These are phyloP conservation scores for Corbicula japonica DNA, from an alignment of 2,888 invertebrate genomes.

Conservation along the genomic window DNA sequence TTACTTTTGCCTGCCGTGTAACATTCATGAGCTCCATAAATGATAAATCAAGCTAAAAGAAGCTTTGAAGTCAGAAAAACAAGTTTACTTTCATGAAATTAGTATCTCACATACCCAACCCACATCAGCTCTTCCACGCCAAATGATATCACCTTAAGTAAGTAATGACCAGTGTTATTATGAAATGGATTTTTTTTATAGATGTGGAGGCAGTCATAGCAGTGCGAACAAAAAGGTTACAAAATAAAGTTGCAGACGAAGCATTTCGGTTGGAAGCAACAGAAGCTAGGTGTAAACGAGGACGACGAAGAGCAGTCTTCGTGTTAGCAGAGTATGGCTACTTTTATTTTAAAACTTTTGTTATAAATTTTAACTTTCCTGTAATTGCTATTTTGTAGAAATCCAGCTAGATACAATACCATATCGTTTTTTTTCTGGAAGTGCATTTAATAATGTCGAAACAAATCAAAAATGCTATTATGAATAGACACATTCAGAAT, in stretches of 20 bases:
- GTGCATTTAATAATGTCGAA: not conserved
- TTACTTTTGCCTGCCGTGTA: no score
- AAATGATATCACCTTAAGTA: no score
- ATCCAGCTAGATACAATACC: not conserved
- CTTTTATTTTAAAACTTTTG: not conserved
- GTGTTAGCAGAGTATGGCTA: slow-evolving; percentile 49
- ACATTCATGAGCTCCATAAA: no score
- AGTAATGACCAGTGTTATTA: no score
- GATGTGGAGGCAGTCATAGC: slow-evolving; percentile 34
- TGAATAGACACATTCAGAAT: no score
- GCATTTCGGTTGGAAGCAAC: slow-evolving; percentile 24
- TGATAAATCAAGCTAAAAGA: no score
- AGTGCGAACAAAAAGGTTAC: slow-evolving; percentile 21
- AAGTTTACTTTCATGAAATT: no score
- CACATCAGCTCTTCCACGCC: no score
- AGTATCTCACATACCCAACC: no score
- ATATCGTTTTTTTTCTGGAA: not conserved
- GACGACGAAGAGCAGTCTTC: slow-evolving; percentile 52
- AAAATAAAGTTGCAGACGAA: slow-evolving; percentile 31
- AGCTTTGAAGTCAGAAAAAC: no score
- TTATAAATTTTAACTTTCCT: not conserved
- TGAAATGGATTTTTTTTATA: no score
- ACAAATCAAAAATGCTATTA: no score
- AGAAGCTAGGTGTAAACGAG: slow-evolving; percentile 28
- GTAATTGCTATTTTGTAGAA: not conserved